These are phyloP conservation scores for Acridotheres tristis DNA, from an alignment of 2,797 vertebrate species.

Conservation along the genomic window DNA sequence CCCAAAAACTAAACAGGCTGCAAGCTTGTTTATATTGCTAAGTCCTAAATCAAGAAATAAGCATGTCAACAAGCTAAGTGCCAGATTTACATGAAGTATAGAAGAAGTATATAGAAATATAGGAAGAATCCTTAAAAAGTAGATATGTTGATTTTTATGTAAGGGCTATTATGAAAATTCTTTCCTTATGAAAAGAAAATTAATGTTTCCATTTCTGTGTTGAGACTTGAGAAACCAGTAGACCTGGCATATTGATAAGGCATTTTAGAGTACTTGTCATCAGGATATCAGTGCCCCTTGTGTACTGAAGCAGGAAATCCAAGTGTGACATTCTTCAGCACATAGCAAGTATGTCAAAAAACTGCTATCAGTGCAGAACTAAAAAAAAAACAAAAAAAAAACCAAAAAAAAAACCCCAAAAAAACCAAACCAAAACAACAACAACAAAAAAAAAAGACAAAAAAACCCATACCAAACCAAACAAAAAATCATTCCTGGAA, in stretches of 20 bases:
- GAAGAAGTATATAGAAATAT: not conserved
- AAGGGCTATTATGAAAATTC: not conserved
- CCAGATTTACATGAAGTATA: not conserved
- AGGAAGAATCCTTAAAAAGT: not conserved
- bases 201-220: not conserved
- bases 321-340: not conserved
- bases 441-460: not conserved
- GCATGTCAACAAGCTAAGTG: not conserved
- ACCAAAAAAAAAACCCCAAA: no score
- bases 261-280: not conserved
- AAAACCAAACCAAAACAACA: no score
- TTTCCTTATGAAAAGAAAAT: not conserved
- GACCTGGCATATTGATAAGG: not conserved
- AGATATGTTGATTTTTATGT: not conserved
- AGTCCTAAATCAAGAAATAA: not conserved
- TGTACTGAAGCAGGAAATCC: not conserved
- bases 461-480: not conserved
- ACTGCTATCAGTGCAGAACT: not conserved
- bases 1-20: not conserved
- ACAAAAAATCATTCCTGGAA: not conserved
- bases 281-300: not conserved
- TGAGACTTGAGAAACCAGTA: not conserved
- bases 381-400: not conserved
- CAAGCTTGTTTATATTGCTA: not conserved
- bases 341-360: not conserved